A percentile compares a stretch with the other conserved stretches of the same genome.
Evolutionary conservation across 2,797 vertebrate genomes (phyloP).

Genomic region (Pitangus sulphuratus): DNA sequence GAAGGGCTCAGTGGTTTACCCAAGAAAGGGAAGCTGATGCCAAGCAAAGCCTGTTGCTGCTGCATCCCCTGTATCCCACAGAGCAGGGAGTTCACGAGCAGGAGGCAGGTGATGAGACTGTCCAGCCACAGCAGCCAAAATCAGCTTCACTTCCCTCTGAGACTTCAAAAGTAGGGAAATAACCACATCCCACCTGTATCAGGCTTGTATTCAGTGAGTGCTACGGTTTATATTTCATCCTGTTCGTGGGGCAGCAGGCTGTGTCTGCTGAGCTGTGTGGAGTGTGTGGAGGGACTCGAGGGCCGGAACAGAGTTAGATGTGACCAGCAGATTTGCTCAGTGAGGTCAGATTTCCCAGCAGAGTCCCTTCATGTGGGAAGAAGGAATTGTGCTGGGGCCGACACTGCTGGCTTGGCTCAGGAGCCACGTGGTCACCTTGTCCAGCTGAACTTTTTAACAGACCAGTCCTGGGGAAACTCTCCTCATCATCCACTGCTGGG

Average conservation of each 20-base stretch:
- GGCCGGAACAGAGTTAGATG: background rate
- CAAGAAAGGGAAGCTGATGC: background rate
- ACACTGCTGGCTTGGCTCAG: rapidly evolving
- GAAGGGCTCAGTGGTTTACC: background rate
- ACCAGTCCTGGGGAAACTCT: background rate
- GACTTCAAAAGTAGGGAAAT: background rate
- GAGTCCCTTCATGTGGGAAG: background rate
- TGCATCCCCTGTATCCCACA: background rate
- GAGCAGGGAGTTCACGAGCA: background rate
- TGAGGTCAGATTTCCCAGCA: background rate
- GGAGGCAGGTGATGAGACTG: background rate
- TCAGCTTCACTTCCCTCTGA: background rate
- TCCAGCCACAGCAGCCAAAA: background rate
- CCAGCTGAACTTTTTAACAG: background rate
- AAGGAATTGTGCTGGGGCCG: rapidly evolving
- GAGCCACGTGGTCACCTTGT: background rate
- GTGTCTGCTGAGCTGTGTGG: background rate
- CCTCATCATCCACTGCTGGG: rapidly evolving
- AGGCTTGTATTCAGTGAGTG: background rate
- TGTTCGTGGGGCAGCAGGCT: rapidly evolving
- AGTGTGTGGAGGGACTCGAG: background rate
- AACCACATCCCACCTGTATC: background rate
- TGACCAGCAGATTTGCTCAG: background rate
- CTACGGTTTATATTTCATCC: background rate
- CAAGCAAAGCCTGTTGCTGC: background rate